Evolutionary conservation across 2,113 vertebrate genomes (phyloP).

Genomic region (Hiodon alosoides): DNA sequence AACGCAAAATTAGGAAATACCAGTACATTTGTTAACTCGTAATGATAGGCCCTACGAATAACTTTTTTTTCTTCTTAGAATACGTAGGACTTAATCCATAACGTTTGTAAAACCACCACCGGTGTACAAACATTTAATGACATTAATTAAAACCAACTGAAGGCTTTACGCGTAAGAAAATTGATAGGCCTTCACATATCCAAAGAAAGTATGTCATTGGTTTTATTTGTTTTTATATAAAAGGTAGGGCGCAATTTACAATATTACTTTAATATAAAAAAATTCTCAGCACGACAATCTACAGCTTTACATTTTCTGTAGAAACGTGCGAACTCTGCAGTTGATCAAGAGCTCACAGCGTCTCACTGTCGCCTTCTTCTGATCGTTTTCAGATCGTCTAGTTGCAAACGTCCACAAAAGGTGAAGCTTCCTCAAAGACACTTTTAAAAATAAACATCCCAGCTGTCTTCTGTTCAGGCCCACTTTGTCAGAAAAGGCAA

Average conservation of each 20-base stretch:
- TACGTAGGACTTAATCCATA: not conserved
- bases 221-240: constrained; percentile 82
- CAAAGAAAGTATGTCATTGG: constrained; percentile 68
- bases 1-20: too few species aligned
- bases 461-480: constrained; percentile 69
- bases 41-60: not conserved
- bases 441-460: constrained; percentile 59
- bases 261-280: constrained; percentile 85
- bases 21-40: not conserved
- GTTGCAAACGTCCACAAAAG: constrained; percentile 52
- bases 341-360: constrained; percentile 76
- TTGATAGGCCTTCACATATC: constrained; percentile 26
- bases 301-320: constrained; percentile 76
- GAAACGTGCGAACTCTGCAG: constrained; percentile 67
- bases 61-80: not conserved
- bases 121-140: not conserved
- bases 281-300: constrained; percentile 76
- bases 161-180: not conserved
- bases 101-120: not conserved
- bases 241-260: constrained; percentile 74
- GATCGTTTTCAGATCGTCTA: constrained; percentile 67
- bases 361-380: constrained; percentile 54
- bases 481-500: constrained; percentile 73
- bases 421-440: constrained; percentile 48
- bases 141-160: constrained; percentile 12